Conservation (phyloP, 2,888 invertebrate species). For the Eupithecia subfuscata region DNA sequence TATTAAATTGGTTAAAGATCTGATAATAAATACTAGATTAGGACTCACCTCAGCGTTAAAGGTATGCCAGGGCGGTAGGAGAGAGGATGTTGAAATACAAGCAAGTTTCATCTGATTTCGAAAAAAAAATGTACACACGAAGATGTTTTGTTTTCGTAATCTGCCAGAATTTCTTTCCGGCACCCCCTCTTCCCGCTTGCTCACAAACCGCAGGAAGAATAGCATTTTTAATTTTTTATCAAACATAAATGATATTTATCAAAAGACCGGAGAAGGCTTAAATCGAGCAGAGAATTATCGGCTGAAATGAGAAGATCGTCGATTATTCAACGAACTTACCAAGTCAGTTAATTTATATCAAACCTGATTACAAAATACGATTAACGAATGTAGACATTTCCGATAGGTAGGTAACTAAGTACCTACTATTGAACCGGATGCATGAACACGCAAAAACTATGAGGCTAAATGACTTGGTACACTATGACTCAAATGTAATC, state of each 20-base stretch:
- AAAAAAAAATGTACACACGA: not conserved
- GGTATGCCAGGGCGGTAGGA: not conserved
- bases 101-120: not conserved
- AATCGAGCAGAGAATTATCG: not conserved
- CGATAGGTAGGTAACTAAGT: not conserved
- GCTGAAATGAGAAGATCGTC: not conserved
- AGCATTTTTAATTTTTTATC: not conserved
- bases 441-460: constrained; percentile 35
- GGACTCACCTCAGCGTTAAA: not conserved
- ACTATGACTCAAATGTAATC: constrained; percentile 42
- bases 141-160: not conserved
- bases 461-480: constrained; percentile 25
- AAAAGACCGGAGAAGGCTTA: not conserved
- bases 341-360: not conserved
- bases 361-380: not conserved
- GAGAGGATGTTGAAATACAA: not conserved
- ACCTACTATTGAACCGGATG: constrained; percentile 22
- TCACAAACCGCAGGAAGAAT: not conserved
- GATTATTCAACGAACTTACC: not conserved
- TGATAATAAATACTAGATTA: no score
- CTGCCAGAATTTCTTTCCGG: not conserved
- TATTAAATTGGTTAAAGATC: no score
- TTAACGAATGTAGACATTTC: not conserved
- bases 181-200: not conserved
- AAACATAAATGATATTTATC: not conserved